A percentile compares a stretch with the other conserved stretches of the same genome.
Conservation (phyloP, 2,888 invertebrate species). For the Druceiella hillmani region DNA sequence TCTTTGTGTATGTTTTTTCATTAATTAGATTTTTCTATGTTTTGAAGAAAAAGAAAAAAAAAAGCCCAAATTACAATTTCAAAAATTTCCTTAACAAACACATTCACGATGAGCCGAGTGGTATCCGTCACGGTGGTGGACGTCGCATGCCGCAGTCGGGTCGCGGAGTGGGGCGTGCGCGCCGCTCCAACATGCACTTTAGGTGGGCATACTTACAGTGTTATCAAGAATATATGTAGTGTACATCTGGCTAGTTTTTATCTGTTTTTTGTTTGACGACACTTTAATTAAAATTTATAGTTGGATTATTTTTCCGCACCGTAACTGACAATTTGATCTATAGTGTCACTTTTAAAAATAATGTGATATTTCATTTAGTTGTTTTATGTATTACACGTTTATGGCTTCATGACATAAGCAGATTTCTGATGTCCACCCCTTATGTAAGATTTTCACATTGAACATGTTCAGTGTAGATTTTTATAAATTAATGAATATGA, state of each 20-base stretch:
- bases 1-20: too few species aligned
- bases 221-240: not conserved
- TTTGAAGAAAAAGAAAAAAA: not conserved
- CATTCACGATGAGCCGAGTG: conserved; percentile 79
- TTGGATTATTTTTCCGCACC: too few species aligned
- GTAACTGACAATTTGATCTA: too few species aligned
- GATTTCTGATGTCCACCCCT: too few species aligned
- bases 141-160: conserved; percentile 76
- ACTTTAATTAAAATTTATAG: too few species aligned
- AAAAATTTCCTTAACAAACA: conserved; percentile 44
- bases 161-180: conserved; percentile 72
- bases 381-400: too few species aligned
- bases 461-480: too few species aligned
- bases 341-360: too few species aligned
- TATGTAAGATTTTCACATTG: too few species aligned
- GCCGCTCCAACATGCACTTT: conserved; percentile 93
- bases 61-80: not conserved
- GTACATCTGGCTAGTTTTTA: not conserved
- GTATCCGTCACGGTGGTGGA: conserved; percentile 67
- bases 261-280: not conserved
- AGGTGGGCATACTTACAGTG: conserved; percentile 42
- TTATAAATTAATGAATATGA: too few species aligned
- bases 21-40: not conserved
- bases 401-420: too few species aligned
- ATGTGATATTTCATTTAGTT: too few species aligned